Base-by-base conservation (phyloP, 2,797 vertebrate species). In the Eidolon dupreanum region DNA sequence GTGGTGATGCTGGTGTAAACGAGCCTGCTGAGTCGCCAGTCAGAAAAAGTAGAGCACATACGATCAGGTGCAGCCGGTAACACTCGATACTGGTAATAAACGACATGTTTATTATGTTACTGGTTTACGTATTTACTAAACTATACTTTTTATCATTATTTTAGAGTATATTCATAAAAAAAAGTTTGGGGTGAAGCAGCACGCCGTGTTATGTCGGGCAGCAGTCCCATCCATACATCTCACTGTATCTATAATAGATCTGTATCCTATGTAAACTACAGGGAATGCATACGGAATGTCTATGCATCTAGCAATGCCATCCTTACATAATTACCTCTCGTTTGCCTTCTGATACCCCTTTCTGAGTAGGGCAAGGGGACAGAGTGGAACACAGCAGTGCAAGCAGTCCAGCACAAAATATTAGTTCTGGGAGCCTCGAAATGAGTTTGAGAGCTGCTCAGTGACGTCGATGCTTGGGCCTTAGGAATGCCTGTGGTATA, bases 371-470 rank as follows among this genome's bases (percentile, higher is more conserved):
- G 61, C 22, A 36, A 65, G 22, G 36, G 74, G 43, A 19, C 8
- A 75, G n/a, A 55, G 31, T 31, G 53, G 65, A 63, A 73, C 11
- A 22, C 0, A 79, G 11, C 6, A 53, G 26, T 61, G 24, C 68
- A 41, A 46, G 74, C 46, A 84, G 74, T 41, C 63, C 41, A 78
- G 79, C 70, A 36, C 9, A 9, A 24, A 33, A 7, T 7, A 10
- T 53, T 59, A 51, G 28, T 81, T 31, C 38, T 90, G 2, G 74
- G 74, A 78, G 26, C 26, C 57, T 57, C 13, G 41, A 24, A 82
- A 43, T 73, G 92, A 73, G 43, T 38, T 55, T 59, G 77, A 82
- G 41, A 87, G 17, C 43, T 77, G 51, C 38, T 75, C 38, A 84
- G 51, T 24, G 13, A 51, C 10, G 78, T 19, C 8, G 61, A 7